Evolutionary conservation across 1,140 invertebrate species (phyloP).

Genomic region (Caenorhabditis elegans): DNA sequence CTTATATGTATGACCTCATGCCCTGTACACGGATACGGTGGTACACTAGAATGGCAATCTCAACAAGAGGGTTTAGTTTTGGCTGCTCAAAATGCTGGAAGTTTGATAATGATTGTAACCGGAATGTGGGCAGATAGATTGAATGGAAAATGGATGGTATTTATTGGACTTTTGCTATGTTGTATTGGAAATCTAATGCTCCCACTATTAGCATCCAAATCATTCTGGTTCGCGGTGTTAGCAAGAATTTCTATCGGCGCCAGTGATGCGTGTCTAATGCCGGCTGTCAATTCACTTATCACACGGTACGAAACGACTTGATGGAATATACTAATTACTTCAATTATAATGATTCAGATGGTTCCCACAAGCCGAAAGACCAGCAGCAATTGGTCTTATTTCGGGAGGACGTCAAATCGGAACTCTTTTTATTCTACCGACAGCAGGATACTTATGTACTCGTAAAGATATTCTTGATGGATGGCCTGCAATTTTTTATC

Average conservation of each 20-base stretch:
- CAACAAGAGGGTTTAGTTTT: constrained; percentile 64
- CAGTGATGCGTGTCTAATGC: constrained; percentile 63
- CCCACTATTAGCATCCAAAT: constrained; percentile 55
- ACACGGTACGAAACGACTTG: constrained; percentile 42
- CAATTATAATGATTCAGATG: constrained; percentile 44
- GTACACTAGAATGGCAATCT: constrained; percentile 60
- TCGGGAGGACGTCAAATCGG: constrained; percentile 65
- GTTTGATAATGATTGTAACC: constrained; percentile 61
- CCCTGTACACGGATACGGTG: constrained; percentile 61
- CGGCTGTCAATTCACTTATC: constrained; percentile 63
- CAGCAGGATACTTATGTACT: constrained; percentile 64
- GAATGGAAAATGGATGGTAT: constrained; percentile 65
- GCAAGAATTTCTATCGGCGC: constrained; percentile 58
- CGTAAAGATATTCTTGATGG: constrained; percentile 61
- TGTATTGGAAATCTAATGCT: constrained; percentile 58
- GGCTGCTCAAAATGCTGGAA: constrained; percentile 65
- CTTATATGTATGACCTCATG: constrained; percentile 66
- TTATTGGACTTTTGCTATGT: constrained; percentile 54
- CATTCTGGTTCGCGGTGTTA: constrained; percentile 61
- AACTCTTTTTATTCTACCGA: constrained; percentile 64
- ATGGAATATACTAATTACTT: background rate
- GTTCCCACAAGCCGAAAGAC: constrained; percentile 61
- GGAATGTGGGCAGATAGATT: constrained; percentile 61
- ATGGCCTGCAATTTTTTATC: constrained; percentile 65
- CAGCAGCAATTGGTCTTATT: constrained; percentile 65